Conservation (phyloP, 2,888 invertebrate genomes). For the Eupithecia subfuscata region DNA sequence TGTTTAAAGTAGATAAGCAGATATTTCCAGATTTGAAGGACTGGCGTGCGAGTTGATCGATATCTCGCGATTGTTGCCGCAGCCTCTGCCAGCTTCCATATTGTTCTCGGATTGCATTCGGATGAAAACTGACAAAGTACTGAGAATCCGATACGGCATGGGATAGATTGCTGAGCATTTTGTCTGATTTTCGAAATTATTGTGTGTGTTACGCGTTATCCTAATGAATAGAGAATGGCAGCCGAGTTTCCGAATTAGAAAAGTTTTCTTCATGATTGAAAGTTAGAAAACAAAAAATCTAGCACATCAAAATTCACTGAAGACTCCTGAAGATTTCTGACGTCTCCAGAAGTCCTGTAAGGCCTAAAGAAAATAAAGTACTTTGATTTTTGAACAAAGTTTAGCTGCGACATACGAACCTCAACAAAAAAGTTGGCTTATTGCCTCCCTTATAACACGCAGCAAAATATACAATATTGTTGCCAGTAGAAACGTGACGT, state of each 20-base stretch:
- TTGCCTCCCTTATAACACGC: background rate
- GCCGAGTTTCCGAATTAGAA: no score
- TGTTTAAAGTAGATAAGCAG: background rate
- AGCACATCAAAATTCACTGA: no score
- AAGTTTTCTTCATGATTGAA: no score
- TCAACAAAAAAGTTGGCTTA: no score
- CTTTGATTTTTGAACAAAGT: no score
- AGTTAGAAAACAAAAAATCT: no score
- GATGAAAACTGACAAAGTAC: constrained; percentile 32
- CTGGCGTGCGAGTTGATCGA: constrained; percentile 42
- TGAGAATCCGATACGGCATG: constrained; percentile 21
- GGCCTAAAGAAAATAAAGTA: no score
- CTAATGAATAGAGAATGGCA: no score
- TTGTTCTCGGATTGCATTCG: constrained; percentile 36
- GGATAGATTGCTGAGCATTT: constrained; percentile 12
- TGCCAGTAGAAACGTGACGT: background rate
- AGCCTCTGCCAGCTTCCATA: constrained; percentile 26
- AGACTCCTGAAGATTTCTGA: no score
- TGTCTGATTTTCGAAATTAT: background rate
- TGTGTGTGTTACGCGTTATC: no score
- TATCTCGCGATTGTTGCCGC: constrained; percentile 44
- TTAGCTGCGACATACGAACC: no score
- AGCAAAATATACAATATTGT: background rate
- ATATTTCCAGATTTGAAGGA: constrained; percentile 11
- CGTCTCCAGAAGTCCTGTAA: no score